Conservation (phyloP, 2,113 vertebrate genomes). For the Urocolius indicus region DNA sequence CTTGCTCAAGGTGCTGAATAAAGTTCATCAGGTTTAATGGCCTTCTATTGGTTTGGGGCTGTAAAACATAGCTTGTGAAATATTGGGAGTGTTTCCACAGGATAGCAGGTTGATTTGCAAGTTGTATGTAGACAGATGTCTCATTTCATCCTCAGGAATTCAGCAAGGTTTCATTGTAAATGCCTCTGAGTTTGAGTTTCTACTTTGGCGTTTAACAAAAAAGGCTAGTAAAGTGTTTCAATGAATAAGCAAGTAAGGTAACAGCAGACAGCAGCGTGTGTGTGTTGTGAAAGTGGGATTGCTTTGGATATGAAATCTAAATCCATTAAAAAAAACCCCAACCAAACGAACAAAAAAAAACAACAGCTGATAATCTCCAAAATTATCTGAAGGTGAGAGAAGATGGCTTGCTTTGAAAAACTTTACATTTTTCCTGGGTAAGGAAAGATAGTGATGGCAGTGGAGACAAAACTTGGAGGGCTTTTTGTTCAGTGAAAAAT, state of each 20-base stretch:
- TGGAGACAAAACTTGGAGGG: not conserved
- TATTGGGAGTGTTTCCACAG: not conserved
- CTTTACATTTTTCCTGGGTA: not conserved
- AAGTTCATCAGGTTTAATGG: not conserved
- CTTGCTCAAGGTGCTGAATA: not conserved
- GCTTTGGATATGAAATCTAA: not conserved
- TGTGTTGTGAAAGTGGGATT: not conserved
- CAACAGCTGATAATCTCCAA: not conserved
- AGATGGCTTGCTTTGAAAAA: not conserved
- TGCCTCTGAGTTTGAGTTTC: not conserved
- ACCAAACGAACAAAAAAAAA: not conserved
- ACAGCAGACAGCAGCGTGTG: not conserved
- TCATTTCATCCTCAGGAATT: not conserved
- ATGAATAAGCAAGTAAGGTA: not conserved
- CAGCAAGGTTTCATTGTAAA: not conserved
- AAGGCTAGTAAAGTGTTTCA: not conserved
- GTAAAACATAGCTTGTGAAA: not conserved
- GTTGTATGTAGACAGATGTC: not conserved
- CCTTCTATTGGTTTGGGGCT: not conserved
- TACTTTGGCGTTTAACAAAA: not conserved
- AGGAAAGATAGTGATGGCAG: not conserved
- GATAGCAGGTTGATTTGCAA: not conserved
- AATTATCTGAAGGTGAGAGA: not conserved
- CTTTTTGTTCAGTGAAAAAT: not conserved
- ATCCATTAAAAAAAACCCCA: not conserved